Conservation (phyloP, 1,140 invertebrate species). For the Liolophura sinensis region DNA sequence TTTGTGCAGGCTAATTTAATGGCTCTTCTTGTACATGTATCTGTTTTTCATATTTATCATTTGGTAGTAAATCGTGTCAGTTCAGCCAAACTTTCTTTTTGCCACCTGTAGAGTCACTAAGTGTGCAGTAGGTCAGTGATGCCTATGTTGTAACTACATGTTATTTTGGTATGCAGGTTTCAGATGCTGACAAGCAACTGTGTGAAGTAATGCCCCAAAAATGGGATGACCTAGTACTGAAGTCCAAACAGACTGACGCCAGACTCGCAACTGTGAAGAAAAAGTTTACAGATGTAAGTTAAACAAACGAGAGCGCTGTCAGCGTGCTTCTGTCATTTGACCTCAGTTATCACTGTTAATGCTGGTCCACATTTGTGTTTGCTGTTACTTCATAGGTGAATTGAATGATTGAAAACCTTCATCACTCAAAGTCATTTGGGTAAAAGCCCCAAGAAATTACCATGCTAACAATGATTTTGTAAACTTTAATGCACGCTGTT, state of each 20-base stretch:
- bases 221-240: conserved; percentile 55
- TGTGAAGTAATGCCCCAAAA: conserved; percentile 43
- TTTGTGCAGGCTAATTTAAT: too few species aligned
- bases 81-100: too few species aligned
- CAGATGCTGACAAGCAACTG: conserved; percentile 47
- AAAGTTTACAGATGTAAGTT: conserved; percentile 70
- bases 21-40: too few species aligned
- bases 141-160: background rate
- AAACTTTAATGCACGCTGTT: conserved; percentile 5
- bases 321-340: too few species aligned
- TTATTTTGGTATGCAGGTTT: conserved; percentile 28
- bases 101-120: too few species aligned
- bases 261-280: conserved; percentile 59
- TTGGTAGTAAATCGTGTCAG: too few species aligned
- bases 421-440: conserved; percentile 6
- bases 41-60: too few species aligned
- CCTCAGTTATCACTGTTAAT: background rate
- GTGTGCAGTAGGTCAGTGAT: too few species aligned
- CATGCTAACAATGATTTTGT: background rate
- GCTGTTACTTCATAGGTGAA: background rate
- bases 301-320: background rate
- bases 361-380: background rate
- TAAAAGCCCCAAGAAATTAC: too few species aligned
- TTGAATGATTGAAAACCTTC: conserved; percentile 7
- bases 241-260: conserved; percentile 58